Conservation (phyloP, 1,140 invertebrate genomes). For the Drosophila triauraria region DNA sequence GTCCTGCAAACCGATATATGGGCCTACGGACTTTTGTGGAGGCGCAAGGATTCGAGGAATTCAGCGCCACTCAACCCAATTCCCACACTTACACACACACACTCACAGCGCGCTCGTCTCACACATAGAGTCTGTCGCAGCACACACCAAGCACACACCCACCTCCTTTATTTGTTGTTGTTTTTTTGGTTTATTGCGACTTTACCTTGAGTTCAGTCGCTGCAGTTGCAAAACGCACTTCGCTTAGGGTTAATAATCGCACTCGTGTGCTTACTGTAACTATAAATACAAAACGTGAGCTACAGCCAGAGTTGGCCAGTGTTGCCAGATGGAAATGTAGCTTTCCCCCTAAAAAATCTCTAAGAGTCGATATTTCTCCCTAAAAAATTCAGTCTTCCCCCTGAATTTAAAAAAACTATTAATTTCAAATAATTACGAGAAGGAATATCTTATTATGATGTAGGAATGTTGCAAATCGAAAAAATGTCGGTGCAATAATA, state of each 20-base stretch:
- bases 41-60: conserved; percentile 9
- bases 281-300: no score
- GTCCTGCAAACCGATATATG: no score
- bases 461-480: no score
- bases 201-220: conserved; percentile 60
- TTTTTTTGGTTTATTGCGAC: conserved; percentile 8
- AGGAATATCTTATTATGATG: no score
- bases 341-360: no score
- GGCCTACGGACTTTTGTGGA: not conserved
- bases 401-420: no score
- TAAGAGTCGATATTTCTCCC: no score
- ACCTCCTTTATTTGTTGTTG: not conserved
- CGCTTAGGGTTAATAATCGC: conserved; percentile 8
- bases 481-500: no score
- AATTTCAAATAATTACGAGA: no score
- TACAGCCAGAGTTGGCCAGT: no score
- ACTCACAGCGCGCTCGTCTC: not conserved
- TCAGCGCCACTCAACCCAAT: conserved; percentile 51
- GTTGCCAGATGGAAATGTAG: no score
- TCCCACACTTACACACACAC: conserved; percentile 17
- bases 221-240: conserved; percentile 18
- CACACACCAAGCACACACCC: conserved; percentile 9
- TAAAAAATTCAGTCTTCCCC: no score
- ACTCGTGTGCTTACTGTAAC: not conserved
- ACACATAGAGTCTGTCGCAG: not conserved